Conservation (phyloP, 2,888 invertebrate genomes). For the Hanleya hanleyi region DNA sequence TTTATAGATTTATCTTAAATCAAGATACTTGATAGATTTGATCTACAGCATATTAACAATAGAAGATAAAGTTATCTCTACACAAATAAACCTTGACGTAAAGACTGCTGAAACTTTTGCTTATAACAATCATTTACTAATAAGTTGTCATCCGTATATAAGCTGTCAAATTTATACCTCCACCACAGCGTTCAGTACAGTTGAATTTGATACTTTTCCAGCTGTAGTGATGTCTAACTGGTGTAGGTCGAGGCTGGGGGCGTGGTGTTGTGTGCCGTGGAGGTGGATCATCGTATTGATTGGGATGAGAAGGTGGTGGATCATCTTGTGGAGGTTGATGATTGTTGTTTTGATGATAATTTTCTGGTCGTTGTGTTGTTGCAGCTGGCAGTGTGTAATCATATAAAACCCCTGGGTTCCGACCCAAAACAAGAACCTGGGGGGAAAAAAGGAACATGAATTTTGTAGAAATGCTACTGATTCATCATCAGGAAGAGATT, state of each 20-base stretch:
- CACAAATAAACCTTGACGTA: too few species aligned
- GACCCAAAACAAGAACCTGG: slow-evolving; percentile 48
- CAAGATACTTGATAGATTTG: too few species aligned
- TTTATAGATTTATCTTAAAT: too few species aligned
- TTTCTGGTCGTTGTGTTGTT: background rate
- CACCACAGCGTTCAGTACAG: slow-evolving; percentile 92
- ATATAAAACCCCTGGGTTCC: slow-evolving; percentile 52
- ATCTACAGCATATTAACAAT: too few species aligned
- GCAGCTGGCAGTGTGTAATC: slow-evolving; percentile 47
- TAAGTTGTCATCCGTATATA: too few species aligned
- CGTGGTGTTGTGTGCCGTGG: background rate
- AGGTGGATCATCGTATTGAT: background rate
- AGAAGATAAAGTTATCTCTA: too few species aligned
- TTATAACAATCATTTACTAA: too few species aligned
- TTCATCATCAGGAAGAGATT: too few species aligned
- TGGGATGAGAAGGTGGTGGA: background rate
- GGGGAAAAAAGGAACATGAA: too few species aligned
- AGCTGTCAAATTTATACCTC: slow-evolving; percentile 81
- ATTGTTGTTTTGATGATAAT: background rate
- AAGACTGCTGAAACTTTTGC: too few species aligned
- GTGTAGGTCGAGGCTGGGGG: slow-evolving; percentile 7
- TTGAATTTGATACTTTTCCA: slow-evolving; percentile 86
- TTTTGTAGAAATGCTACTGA: too few species aligned
- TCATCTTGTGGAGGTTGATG: background rate
- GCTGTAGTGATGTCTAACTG: slow-evolving; percentile 77